Base-by-base conservation (phyloP, 2,797 vertebrate species). In the Ctenopoma kingsleyae region DNA sequence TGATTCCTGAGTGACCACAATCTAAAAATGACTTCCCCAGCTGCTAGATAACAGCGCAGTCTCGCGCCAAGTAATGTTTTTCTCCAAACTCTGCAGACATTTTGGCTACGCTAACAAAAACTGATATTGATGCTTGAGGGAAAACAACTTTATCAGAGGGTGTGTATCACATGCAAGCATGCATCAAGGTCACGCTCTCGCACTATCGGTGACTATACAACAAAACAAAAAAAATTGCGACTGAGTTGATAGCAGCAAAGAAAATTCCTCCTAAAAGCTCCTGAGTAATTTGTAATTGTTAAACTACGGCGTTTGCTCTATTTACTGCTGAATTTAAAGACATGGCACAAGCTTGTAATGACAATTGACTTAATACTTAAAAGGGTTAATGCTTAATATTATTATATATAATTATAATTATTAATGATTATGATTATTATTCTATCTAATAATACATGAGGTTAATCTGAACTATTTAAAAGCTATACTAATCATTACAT, bases 1-100 rank as follows among this genome's bases (percentile, higher is more conserved):
- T 79, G 88, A 93, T 89, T 91, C 78, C 83, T 90, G 84, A 82
- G 80, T 85, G 89, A 87, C 85, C 76, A 77, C 83, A 93, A 93
- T 94, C 93, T 91, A 87, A 92, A 94, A 94, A 91, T 76, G 84
- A 92, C 89, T 93, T 92, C 91, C 93, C 89, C 71, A 78, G 81
- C 84, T 78, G 63, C 79, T 73, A 93, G 92, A 94, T 94, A 93
- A 94, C 89, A 66, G 81, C 86, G 77, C 76, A 76, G 61, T 71
- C 80, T 76, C 32, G 38, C 82, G 86, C 63, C 68, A 83, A 73
- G 76, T 80, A 74, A 87, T 91, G 87, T 77, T 89, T 92, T 90
- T 61, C 84, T 90, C 80, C 69, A 71, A 86, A 86, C 64, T 71
- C 72, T 80, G 83, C 86, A 93, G 91, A 91, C 89, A 83, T 88